A percentile compares a stretch with the other conserved stretches of the same genome.
phyloP scores from a whole-genome alignment of 1,140 invertebrate species.

The Drosophila bipectinata region DNA sequence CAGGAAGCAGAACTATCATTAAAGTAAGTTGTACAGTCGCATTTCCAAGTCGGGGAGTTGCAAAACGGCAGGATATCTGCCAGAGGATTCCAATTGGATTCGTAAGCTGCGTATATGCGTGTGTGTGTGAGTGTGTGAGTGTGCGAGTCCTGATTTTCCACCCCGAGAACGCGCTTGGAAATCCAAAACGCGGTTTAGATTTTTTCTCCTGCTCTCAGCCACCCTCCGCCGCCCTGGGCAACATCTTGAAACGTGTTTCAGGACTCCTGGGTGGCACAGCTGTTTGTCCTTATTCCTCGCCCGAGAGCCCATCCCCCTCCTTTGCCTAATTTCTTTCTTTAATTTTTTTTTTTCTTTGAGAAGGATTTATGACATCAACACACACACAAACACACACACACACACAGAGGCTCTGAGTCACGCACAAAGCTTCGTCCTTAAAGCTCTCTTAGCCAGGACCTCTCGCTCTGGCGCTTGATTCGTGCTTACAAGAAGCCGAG shows the following conservation, averaged over 20 bases:
- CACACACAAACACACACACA: conserved; percentile 20
- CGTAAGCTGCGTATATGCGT: conserved; percentile 18
- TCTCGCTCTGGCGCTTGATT: conserved; percentile 47
- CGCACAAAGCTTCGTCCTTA: conserved; percentile 62
- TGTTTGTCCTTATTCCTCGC: conserved; percentile 34
- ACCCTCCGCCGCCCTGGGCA: conserved; percentile 38
- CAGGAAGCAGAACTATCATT: background rate
- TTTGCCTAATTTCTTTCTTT: background rate
- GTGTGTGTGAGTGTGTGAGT: conserved; percentile 7
- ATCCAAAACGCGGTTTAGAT: conserved; percentile 53
- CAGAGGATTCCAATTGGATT: conserved; percentile 24
- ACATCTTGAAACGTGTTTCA: conserved; percentile 72
- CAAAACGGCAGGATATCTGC: background rate
- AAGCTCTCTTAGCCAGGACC: conserved; percentile 40
- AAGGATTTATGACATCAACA: conserved; percentile 75
- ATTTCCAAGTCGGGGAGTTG: conserved; percentile 3
- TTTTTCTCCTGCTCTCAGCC: conserved; percentile 45
- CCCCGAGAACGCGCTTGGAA: conserved; percentile 49
- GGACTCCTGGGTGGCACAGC: conserved; percentile 43
- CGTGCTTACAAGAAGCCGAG: conserved; percentile 44
- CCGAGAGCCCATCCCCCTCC: conserved; percentile 16
- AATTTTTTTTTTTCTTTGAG: background rate
- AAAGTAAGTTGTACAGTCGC: background rate
- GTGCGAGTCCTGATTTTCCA: conserved; percentile 48
- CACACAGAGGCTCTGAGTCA: conserved; percentile 29